Percentiles rank a stretch among this genome's conserved stretches.
Conservation (phyloP, 2,113 vertebrate species). For the Myotis yumanensis region DNA sequence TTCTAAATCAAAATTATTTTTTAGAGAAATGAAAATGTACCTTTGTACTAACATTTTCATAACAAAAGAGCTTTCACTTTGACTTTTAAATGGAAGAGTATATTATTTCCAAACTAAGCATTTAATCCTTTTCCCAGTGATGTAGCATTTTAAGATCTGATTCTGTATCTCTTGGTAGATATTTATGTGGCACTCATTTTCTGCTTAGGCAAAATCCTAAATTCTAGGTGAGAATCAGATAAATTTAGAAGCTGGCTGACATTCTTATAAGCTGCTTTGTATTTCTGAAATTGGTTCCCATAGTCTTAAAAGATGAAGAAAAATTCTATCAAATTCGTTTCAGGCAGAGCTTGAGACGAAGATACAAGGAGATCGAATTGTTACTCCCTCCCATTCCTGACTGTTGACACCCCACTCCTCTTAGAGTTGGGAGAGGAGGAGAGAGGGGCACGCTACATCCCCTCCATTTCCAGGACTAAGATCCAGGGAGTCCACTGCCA, state of each 20-base stretch:
- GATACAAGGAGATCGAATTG: not conserved
- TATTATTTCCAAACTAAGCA: conserved; percentile 36
- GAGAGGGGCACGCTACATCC: fast-evolving
- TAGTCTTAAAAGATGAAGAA: conserved; percentile 18
- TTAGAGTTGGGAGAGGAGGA: not conserved
- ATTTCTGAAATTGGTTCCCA: not conserved
- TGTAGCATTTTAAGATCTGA: not conserved
- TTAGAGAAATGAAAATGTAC: not conserved
- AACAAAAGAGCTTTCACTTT: not conserved
- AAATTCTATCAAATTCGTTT: not conserved
- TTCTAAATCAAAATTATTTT: not conserved
- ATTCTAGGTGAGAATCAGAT: conserved; percentile 48
- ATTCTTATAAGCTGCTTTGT: conserved; percentile 6
- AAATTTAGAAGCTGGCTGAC: conserved; percentile 52
- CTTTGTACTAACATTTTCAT: not conserved
- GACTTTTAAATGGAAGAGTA: conserved; percentile 56
- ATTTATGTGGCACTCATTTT: conserved; percentile 25
- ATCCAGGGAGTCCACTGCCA: not conserved
- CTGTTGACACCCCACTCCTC: fast-evolving
- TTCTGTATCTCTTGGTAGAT: not conserved
- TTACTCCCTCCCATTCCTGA: not conserved
- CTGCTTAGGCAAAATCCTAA: conserved; percentile 1
- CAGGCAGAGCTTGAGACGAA: not conserved
- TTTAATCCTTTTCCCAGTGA: not conserved
- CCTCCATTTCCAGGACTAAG: not conserved